A percentile compares a stretch with the other conserved stretches of the same genome.
Conservation (phyloP, 2,888 invertebrate species). For the Leucophenga maculata region DNA sequence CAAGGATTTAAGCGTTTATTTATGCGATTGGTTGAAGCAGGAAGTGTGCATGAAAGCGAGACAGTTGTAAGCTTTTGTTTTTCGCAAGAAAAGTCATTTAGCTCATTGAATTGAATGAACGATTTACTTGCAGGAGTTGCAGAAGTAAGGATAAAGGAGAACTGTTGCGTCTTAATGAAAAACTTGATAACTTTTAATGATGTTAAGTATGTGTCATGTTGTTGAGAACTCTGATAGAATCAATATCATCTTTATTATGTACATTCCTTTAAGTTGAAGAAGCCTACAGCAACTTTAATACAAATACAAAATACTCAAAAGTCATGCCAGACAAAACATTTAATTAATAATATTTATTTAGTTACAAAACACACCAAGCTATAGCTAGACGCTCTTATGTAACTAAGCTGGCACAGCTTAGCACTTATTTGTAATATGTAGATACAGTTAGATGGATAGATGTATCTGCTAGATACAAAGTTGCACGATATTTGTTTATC, state of each 20-base stretch:
- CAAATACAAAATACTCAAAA: background rate
- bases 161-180: conserved; percentile 16
- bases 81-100: conserved; percentile 32
- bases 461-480: background rate
- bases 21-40: conserved; percentile 40
- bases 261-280: background rate
- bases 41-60: background rate
- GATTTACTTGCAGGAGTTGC: background rate
- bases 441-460: background rate
- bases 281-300: background rate
- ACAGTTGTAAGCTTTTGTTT: conserved; percentile 28
- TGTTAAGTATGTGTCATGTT: conserved; percentile 23
- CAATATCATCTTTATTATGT: conserved; percentile 29
- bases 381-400: background rate
- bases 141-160: conserved; percentile 8
- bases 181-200: conserved; percentile 22
- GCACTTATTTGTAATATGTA: conserved; percentile 9
- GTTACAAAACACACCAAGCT: conserved; percentile 24
- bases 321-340: conserved; percentile 36
- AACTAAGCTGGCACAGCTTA: conserved; percentile 10
- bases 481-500: conserved; percentile 51
- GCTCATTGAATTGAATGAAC: conserved; percentile 59
- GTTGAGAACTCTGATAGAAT: conserved; percentile 40
- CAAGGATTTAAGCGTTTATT: conserved; percentile 67
- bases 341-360: conserved; percentile 49